Percentiles rank a stretch among this genome's conserved stretches.
These are phyloP conservation scores for Drosophila mayaguana DNA, from an alignment of 2,888 invertebrate species.

Conservation along the genomic window DNA sequence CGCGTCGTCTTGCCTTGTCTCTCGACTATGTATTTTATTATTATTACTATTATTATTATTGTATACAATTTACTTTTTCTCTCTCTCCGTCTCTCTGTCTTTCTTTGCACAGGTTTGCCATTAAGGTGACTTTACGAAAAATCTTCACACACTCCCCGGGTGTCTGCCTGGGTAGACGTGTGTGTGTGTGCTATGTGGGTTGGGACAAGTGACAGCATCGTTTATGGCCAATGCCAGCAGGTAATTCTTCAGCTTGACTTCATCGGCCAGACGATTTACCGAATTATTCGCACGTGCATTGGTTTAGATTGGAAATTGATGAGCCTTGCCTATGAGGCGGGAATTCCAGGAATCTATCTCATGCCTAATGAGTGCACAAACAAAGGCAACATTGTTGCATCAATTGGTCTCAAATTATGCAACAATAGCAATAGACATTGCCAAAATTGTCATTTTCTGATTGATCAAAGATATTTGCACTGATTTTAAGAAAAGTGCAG, in stretches of 20 bases:
- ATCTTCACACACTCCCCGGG: constrained; percentile 67
- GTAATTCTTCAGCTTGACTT: constrained; percentile 68
- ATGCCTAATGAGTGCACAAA: constrained; percentile 21
- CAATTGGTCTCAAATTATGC: constrained; percentile 49
- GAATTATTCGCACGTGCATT: constrained; percentile 76
- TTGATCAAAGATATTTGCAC: background rate
- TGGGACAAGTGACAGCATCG: constrained; percentile 74
- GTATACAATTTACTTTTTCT: constrained; percentile 31
- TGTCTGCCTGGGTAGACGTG: constrained; percentile 7
- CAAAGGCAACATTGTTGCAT: constrained; percentile 33
- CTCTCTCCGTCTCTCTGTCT: constrained; percentile 25
- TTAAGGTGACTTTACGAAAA: constrained; percentile 70
- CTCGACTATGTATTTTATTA: constrained; percentile 57
- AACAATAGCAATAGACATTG: constrained; percentile 26
- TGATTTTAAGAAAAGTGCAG: constrained; percentile 25
- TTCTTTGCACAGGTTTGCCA: constrained; percentile 46
- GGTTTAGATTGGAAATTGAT: constrained; percentile 64
- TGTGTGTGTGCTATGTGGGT: constrained; percentile 38
- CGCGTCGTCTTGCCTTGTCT: constrained; percentile 21
- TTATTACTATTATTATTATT: constrained; percentile 59
- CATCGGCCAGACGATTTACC: constrained; percentile 50
- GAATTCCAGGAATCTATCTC: constrained; percentile 49
- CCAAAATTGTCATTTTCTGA: background rate
- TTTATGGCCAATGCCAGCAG: constrained; percentile 68
- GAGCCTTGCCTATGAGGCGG: constrained; percentile 30